A percentile compares a stretch with the other conserved stretches of the same genome.
Evolutionary conservation across 2,888 invertebrate species (phyloP).

Genomic region (Syritta pipiens): DNA sequence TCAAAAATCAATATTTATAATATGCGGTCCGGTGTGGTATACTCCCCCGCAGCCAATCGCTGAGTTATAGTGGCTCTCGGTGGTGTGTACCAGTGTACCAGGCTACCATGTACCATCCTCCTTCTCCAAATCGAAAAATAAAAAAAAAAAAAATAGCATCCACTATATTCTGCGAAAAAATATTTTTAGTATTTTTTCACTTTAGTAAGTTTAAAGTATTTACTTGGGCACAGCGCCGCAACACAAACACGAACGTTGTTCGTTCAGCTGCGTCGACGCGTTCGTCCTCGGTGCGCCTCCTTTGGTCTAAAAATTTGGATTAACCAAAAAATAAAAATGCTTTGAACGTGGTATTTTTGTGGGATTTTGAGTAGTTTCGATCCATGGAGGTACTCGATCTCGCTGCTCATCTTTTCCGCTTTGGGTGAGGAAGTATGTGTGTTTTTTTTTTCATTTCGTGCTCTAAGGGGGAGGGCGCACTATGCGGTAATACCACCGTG

Average conservation of each 20-base stretch:
- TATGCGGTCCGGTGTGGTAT: constrained; percentile 56
- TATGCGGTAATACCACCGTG: not conserved
- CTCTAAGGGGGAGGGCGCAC: constrained; percentile 2
- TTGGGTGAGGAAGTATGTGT: not conserved
- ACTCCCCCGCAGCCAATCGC: constrained; percentile 45
- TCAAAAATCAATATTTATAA: constrained; percentile 78
- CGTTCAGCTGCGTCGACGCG: no score
- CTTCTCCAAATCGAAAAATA: constrained; percentile 40
- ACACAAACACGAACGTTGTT: not conserved
- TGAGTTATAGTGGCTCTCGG: constrained; percentile 27
- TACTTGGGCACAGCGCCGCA: constrained; percentile 13
- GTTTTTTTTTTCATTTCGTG: not conserved
- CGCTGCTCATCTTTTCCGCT: not conserved
- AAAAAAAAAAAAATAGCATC: constrained; percentile 5
- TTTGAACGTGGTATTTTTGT: no score
- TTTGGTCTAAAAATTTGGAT: constrained; percentile 16
- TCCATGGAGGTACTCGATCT: constrained; percentile 31
- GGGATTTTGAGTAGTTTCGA: no score
- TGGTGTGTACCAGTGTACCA: constrained; percentile 33
- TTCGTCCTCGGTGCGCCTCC: constrained; percentile 17
- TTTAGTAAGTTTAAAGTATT: constrained; percentile 74
- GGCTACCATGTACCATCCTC: no score
- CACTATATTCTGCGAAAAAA: constrained; percentile 43
- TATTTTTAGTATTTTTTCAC: constrained; percentile 78
- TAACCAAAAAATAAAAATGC: no score